Base-by-base conservation (phyloP, 1,140 invertebrate species). In the Bombyx mandarina region DNA sequence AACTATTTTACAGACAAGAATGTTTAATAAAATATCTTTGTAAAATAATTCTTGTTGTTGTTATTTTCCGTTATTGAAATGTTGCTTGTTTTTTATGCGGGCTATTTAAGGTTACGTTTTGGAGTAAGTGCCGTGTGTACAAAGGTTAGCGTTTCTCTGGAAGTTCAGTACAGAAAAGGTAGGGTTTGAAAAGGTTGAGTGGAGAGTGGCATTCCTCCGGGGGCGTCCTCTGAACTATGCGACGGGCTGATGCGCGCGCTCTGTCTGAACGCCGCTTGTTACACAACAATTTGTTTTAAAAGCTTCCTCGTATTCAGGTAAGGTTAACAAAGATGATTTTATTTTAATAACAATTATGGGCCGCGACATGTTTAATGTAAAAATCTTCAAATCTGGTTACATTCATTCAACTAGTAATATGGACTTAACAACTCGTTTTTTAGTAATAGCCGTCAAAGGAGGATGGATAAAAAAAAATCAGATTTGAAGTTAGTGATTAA, bases 21-120 rank as follows among this genome's bases (percentile, higher is more conserved):
- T 86, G 81, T 86, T 86, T 84, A 86, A 84, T 84, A 86, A 86
- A 84, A 83, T 82, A 82, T 78, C 72, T 86, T 84, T 86, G 78
- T 86, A 86, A 83, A 80, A 69, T 69, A 68, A 54, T 45, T 18
- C 18, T 48, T 6, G 18, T 49, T 57, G 9, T 50, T 45, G 12
- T 69, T 52, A 68, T 66, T 66, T 66, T 26, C 26, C 46, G 35
- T 53, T 56, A 22, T 54, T 50, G 43, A 49, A 56, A 47, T 43
- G 43, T 35, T 1, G 26, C 2, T 35, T 35, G 26, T 5, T 35
- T 35, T 35, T 35, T 3, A 35, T 35, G 2, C 26, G 26, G 26
- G 26, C 26, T 5, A 1, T 35, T 35, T 35, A 18, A 18, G 12
- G 12, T 18, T 35, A 35, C 26, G 4, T 35, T 35, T 35, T 35